These are phyloP conservation scores for Euura lappo DNA, from an alignment of 1,140 invertebrate species.

Conservation along the genomic window DNA sequence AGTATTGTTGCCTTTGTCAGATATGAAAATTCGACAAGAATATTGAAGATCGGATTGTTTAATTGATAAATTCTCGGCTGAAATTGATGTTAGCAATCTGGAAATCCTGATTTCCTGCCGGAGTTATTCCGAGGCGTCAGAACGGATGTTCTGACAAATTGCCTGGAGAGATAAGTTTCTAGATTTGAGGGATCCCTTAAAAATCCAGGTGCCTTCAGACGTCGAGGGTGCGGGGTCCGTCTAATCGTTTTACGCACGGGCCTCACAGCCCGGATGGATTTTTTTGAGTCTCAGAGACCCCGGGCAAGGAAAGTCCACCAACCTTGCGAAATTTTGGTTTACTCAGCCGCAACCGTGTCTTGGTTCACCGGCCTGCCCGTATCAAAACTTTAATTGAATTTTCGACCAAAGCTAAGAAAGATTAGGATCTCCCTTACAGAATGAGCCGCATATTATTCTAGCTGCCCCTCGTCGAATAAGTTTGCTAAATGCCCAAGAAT, in stretches of 20 bases:
- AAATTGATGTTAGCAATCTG: not conserved
- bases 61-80: not conserved
- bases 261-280: conserved; percentile 19
- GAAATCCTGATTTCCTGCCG: too few species aligned
- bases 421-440: conserved; percentile 54
- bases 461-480: conserved; percentile 21
- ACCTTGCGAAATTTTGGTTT: conserved; percentile 62
- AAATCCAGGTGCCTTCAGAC: conserved; percentile 25
- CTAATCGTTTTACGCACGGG: conserved; percentile 57
- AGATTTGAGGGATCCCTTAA: conserved; percentile 39
- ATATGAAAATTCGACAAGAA: not conserved
- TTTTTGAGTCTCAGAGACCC: conserved; percentile 19
- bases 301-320: conserved; percentile 53
- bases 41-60: not conserved
- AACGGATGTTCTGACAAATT: conserved; percentile 43
- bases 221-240: conserved; percentile 25
- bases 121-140: conserved; percentile 20
- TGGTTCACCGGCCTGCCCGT: conserved; percentile 42
- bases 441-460: conserved; percentile 34
- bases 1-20: not conserved
- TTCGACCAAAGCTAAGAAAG: conserved; percentile 47
- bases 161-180: conserved; percentile 49
- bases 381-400: conserved; percentile 64
- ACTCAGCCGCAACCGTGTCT: conserved; percentile 49
- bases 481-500: not conserved